Evolutionary conservation across 2,113 vertebrate genomes (phyloP).

Genomic region (Perca fluviatilis): DNA sequence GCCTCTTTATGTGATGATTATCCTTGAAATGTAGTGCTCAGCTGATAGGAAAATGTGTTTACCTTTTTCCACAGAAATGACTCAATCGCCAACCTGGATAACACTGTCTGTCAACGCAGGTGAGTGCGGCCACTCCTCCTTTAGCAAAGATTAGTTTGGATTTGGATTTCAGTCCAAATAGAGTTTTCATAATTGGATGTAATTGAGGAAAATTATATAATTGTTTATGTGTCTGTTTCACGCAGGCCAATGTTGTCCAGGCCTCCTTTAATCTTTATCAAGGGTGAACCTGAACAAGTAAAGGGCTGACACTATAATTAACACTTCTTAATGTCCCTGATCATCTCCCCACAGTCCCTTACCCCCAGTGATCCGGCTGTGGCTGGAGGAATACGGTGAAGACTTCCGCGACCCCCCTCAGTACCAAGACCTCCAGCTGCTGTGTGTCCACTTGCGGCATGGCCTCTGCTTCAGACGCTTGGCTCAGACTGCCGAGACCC

Average conservation of each 20-base stretch:
- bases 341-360: constrained; percentile 76
- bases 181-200: background rate
- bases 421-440: constrained; percentile 75
- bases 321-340: background rate
- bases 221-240: background rate
- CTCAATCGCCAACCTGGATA: constrained; percentile 61
- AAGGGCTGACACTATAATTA: background rate
- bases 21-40: constrained; percentile 3
- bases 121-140: constrained; percentile 47
- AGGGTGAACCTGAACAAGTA: background rate
- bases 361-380: constrained; percentile 76
- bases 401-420: constrained; percentile 87
- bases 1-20: background rate
- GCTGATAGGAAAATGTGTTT: constrained; percentile 28
- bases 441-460: constrained; percentile 80
- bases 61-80: constrained; percentile 74
- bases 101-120: constrained; percentile 70
- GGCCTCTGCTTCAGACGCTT: constrained; percentile 79
- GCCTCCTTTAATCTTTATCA: background rate
- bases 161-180: background rate
- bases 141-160: background rate
- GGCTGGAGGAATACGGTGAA: constrained; percentile 86
- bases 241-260: background rate
- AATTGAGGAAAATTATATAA: background rate
- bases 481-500: constrained; percentile 72